A percentile compares a stretch with the other conserved stretches of the same genome.
Evolutionary conservation across 2,113 vertebrate genomes (phyloP).

Genomic region (Cardinalis cardinalis): DNA sequence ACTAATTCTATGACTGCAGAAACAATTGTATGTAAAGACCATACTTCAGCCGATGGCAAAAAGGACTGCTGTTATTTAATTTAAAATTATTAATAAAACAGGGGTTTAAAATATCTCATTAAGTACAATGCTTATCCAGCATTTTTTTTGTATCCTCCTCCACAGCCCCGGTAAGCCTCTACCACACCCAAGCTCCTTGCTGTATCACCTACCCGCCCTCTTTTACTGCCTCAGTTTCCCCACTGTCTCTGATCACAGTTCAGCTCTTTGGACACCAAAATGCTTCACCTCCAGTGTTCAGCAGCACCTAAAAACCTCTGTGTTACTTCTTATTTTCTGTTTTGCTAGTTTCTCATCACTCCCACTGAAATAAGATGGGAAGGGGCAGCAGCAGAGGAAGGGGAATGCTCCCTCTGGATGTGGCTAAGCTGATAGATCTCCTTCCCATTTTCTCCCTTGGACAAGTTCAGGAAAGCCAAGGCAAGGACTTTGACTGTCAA

Average conservation of each 20-base stretch:
- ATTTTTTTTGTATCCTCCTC: neutral
- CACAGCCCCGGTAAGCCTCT: fast-evolving
- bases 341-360: neutral
- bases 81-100: neutral
- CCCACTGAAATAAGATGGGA: neutral
- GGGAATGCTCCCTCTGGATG: neutral
- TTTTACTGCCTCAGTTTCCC: neutral
- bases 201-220: neutral
- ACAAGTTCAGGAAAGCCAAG: neutral
- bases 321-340: neutral
- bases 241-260: neutral
- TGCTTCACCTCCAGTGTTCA: neutral
- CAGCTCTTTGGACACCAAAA: neutral
- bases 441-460: fast-evolving
- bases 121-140: neutral
- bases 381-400: neutral
- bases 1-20: neutral
- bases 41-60: neutral
- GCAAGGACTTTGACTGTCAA: neutral
- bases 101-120: neutral
- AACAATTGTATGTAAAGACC: neutral
- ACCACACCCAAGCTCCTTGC: neutral
- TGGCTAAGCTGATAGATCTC: neutral
- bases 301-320: neutral
- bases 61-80: neutral